Evolutionary conservation across 2,113 vertebrate genomes (phyloP).

Genomic region (Sinocyclocheilus grahami): DNA sequence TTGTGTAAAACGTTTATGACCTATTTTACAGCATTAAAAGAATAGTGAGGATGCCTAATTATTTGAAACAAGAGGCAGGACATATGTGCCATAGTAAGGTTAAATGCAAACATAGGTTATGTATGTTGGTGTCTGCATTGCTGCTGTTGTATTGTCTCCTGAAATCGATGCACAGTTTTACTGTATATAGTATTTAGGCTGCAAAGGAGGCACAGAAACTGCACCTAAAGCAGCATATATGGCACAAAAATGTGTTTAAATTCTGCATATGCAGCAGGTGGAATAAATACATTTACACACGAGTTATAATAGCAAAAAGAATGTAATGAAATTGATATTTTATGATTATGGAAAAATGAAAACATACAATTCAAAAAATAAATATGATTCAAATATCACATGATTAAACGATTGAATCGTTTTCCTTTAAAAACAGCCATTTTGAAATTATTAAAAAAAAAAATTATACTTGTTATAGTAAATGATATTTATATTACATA

Average conservation of each 20-base stretch:
- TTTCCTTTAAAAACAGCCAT: background rate
- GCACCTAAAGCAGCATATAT: background rate
- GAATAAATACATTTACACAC: background rate
- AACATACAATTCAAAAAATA: background rate
- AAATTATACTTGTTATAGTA: too few species aligned
- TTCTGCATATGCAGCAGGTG: background rate
- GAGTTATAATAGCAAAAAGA: background rate
- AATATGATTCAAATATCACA: background rate
- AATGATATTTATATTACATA: too few species aligned
- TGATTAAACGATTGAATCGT: too few species aligned
- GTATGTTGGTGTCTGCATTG: background rate
- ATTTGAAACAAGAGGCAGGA: background rate
- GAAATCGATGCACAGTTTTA: background rate
- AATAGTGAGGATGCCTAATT: background rate
- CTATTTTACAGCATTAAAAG: background rate
- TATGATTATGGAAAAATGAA: background rate
- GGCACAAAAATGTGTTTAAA: background rate
- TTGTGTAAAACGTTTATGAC: background rate
- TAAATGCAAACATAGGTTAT: background rate
- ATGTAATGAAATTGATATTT: background rate
- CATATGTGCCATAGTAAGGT: slow-evolving; percentile 30
- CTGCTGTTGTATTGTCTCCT: background rate
- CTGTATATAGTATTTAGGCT: background rate
- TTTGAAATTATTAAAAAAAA: background rate
- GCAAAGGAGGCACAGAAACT: background rate